phyloP scores from a whole-genome alignment of 2,888 invertebrate species.

The Alloplasta piceator region DNA sequence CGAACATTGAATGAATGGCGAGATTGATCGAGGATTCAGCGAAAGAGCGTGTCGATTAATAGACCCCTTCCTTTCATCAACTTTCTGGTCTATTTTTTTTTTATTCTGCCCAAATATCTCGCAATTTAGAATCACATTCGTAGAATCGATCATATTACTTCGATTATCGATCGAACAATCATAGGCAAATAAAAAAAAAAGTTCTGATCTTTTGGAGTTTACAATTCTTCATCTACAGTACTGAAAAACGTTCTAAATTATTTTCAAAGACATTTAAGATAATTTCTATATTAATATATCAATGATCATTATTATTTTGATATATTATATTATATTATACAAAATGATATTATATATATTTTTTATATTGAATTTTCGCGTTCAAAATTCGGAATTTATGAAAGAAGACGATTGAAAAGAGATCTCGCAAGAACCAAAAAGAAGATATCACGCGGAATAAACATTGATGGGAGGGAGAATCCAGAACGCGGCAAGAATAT shows the following conservation, averaged over 20 bases:
- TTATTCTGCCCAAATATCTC: slow-evolving; percentile 13
- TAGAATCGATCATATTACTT: not conserved
- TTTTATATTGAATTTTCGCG: too few species aligned
- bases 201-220: too few species aligned
- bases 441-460: slow-evolving; percentile 33
- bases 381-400: not conserved
- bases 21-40: slow-evolving; percentile 33
- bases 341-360: too few species aligned
- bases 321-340: too few species aligned
- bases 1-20: not conserved
- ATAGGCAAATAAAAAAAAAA: too few species aligned
- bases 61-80: slow-evolving; percentile 2
- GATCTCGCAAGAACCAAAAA: slow-evolving; percentile 1
- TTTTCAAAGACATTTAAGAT: too few species aligned
- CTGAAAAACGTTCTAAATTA: too few species aligned
- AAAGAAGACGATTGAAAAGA: slow-evolving; percentile 2
- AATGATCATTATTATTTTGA: too few species aligned
- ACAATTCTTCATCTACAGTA: too few species aligned
- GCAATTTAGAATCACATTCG: not conserved
- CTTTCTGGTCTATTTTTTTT: slow-evolving; percentile 23
- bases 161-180: slow-evolving; percentile 3
- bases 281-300: too few species aligned
- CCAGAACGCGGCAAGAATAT: not conserved
- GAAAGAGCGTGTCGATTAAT: slow-evolving; percentile 4
- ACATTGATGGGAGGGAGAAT: not conserved